Evolutionary conservation across 1,140 invertebrate species (phyloP).

Genomic region (Glossosoma conforme): DNA sequence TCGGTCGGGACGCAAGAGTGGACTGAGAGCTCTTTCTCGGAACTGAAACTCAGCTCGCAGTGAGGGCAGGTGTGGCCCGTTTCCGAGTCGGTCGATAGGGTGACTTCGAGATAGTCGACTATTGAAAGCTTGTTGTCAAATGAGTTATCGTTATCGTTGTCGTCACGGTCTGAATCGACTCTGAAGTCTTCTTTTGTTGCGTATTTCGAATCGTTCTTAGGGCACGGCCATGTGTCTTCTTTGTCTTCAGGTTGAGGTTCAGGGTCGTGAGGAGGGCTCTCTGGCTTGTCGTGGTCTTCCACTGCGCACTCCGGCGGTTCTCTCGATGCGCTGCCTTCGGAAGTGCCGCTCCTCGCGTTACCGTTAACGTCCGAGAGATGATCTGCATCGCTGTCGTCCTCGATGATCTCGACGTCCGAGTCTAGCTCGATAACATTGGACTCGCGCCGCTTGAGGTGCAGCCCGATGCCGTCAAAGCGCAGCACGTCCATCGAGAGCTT

Average conservation of each 20-base stretch:
- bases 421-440: conserved; percentile 46
- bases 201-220: conserved; percentile 7
- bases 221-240: conserved; percentile 9
- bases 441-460: conserved; percentile 44
- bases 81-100: conserved; percentile 48
- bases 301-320: conserved; percentile 5
- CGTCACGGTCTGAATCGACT: conserved; percentile 35
- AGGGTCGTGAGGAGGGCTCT: neutral
- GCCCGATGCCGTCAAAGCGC: conserved; percentile 50
- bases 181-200: conserved; percentile 44
- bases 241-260: neutral
- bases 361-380: conserved; percentile 24
- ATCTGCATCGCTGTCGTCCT: conserved; percentile 49
- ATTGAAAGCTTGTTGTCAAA: conserved; percentile 49
- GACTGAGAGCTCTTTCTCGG: conserved; percentile 40
- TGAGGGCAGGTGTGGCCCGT: conserved; percentile 45
- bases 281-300: conserved; percentile 9
- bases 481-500: conserved; percentile 50
- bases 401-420: conserved; percentile 50
- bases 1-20: conserved; percentile 40
- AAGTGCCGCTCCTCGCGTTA: conserved; percentile 11
- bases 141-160: conserved; percentile 45
- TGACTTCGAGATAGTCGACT: conserved; percentile 51
- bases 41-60: conserved; percentile 48
- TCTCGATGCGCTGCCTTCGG: conserved; percentile 12